Conservation (phyloP, 1,140 invertebrate genomes). For the Bombus waltoni region DNA sequence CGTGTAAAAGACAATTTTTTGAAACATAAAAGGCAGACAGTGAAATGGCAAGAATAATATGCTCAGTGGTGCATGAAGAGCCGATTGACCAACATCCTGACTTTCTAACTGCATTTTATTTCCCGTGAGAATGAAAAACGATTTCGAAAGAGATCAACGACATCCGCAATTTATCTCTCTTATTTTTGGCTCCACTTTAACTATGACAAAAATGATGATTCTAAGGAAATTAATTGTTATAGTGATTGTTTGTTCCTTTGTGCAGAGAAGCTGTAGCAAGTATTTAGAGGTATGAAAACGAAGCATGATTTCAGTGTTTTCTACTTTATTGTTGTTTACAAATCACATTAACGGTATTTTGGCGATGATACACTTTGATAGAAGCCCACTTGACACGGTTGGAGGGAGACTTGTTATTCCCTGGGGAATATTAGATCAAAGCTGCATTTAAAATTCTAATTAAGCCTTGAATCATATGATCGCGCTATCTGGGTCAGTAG, state of each 20-base stretch:
- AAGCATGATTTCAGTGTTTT: neutral
- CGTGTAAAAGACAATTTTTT: neutral
- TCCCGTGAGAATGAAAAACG: slow-evolving; percentile 46
- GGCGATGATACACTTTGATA: slow-evolving; percentile 69
- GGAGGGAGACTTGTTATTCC: slow-evolving; percentile 61
- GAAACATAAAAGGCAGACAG: neutral
- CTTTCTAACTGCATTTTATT: slow-evolving; percentile 32
- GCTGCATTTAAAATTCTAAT: slow-evolving; percentile 60
- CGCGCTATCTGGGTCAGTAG: slow-evolving; percentile 40
- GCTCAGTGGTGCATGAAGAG: slow-evolving; percentile 27
- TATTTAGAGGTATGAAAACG: slow-evolving; percentile 73
- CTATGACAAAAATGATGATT: slow-evolving; percentile 5
- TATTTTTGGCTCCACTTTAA: neutral
- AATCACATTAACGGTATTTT: slow-evolving; percentile 58
- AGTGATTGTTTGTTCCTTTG: slow-evolving; percentile 42
- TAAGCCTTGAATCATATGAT: neutral
- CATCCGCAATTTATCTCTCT: slow-evolving; percentile 6
- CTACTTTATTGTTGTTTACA: neutral
- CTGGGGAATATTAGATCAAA: slow-evolving; percentile 30
- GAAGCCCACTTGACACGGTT: slow-evolving; percentile 51
- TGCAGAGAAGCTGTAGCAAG: slow-evolving; percentile 39
- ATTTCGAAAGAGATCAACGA: slow-evolving; percentile 15
- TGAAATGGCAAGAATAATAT: slow-evolving; percentile 33
- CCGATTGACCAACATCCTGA: slow-evolving; percentile 37
- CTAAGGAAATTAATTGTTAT: neutral